These are phyloP conservation scores for Lepus americanus DNA, from an alignment of 2,113 vertebrate species.

Conservation along the genomic window DNA sequence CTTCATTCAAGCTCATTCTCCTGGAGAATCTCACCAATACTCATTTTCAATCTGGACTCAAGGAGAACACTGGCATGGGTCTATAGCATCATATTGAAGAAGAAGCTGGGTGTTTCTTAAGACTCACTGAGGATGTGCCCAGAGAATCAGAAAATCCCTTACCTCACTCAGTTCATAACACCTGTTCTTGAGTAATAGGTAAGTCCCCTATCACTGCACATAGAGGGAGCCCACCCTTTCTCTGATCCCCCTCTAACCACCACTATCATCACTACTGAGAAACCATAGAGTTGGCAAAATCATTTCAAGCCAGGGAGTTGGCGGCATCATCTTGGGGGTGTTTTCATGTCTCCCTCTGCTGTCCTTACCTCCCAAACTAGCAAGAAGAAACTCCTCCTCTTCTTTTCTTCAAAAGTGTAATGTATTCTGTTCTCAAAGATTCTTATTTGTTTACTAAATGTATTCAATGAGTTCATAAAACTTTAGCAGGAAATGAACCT, in stretches of 20 bases:
- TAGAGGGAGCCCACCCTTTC: neutral
- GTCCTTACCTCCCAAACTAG: neutral
- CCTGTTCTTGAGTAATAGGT: neutral
- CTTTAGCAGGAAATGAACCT: neutral
- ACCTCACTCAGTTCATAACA: neutral
- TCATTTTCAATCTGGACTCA: neutral
- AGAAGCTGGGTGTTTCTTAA: neutral
- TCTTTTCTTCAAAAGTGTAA: neutral
- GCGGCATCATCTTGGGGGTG: neutral
- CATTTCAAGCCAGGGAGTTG: neutral
- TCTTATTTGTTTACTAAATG: neutral
- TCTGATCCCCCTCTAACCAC: neutral
- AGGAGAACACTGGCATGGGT: neutral
- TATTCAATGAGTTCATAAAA: neutral
- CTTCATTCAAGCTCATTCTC: slow-evolving; percentile 64
- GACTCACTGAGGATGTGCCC: neutral
- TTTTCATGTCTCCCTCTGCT: neutral
- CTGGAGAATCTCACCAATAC: neutral
- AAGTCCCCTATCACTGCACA: neutral
- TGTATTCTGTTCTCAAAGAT: neutral
- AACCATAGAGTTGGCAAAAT: neutral
- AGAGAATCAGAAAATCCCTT: neutral
- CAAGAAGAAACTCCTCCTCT: neutral
- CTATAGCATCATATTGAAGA: neutral
- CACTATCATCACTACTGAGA: neutral